Evolutionary conservation across 2,113 vertebrate species (phyloP).

Genomic region (Lepidothrix coronata): DNA sequence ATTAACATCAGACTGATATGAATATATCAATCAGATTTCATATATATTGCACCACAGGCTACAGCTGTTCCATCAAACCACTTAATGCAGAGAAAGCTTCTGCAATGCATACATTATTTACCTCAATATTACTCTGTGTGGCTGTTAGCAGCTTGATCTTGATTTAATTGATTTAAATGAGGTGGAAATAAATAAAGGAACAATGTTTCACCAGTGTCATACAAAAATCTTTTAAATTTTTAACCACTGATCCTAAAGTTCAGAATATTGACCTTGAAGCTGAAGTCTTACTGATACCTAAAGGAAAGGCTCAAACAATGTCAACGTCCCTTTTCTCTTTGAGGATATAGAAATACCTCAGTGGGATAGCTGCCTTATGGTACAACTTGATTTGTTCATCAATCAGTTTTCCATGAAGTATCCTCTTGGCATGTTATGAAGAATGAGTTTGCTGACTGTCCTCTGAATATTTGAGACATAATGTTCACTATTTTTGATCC

Average conservation of each 20-base stretch:
- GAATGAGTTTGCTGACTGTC: background rate
- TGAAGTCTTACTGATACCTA: background rate
- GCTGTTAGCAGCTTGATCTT: constrained; percentile 32
- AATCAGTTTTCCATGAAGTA: background rate
- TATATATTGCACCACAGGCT: constrained; percentile 6
- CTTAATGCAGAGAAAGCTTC: constrained; percentile 33
- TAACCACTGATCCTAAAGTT: background rate
- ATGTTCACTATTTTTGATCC: background rate
- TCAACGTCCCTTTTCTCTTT: background rate
- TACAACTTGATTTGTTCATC: background rate
- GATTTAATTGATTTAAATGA: background rate
- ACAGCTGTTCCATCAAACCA: background rate
- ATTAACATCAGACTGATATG: background rate
- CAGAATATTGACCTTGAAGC: background rate
- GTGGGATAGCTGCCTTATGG: background rate
- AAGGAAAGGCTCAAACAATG: background rate
- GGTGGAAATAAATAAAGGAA: background rate
- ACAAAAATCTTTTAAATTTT: background rate
- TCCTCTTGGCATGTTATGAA: background rate
- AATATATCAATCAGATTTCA: background rate
- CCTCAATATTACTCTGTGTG: constrained; percentile 25
- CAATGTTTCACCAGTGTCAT: background rate
- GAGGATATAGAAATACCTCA: background rate
- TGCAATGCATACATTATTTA: constrained; percentile 42
- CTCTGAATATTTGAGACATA: background rate